phyloP scores from a whole-genome alignment of 2,113 vertebrate genomes.

The Peucedramus taeniatus region DNA sequence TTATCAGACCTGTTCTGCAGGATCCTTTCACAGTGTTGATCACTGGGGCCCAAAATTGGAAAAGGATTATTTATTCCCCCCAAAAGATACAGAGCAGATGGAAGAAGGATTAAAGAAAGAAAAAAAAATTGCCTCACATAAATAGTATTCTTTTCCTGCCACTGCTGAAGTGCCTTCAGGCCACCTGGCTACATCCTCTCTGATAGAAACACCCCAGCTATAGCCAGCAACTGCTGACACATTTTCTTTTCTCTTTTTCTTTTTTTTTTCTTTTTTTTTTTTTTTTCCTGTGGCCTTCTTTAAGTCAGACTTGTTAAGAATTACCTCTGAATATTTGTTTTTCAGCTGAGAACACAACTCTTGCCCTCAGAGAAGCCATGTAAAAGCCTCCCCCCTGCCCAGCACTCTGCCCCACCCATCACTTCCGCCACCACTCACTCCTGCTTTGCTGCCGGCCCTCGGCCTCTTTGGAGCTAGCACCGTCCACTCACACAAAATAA shows the following conservation, averaged over 20 bases:
- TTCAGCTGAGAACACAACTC: neutral
- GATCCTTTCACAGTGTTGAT: neutral
- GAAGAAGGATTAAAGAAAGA: neutral
- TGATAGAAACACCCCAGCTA: neutral
- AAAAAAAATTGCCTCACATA: neutral
- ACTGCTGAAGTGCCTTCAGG: neutral
- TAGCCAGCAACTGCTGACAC: fast-evolving
- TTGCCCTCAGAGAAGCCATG: neutral
- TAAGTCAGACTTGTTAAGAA: neutral
- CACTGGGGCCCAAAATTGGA: neutral
- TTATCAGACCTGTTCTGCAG: neutral
- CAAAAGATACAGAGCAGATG: neutral
- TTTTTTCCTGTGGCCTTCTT: neutral
- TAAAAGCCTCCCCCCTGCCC: neutral
- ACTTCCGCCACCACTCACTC: neutral
- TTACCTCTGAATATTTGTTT: neutral
- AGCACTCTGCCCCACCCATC: fast-evolving
- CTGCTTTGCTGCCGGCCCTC: neutral
- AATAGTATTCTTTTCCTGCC: neutral
- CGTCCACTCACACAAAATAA: too few relatives aligned
- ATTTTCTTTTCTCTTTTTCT: fast-evolving
- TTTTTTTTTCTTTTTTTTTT: neutral
- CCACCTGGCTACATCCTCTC: neutral
- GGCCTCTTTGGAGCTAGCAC: neutral
- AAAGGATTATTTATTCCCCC: neutral